Evolutionary conservation across 2,888 invertebrate species (phyloP).

Genomic region (Sialis lutaria): DNA sequence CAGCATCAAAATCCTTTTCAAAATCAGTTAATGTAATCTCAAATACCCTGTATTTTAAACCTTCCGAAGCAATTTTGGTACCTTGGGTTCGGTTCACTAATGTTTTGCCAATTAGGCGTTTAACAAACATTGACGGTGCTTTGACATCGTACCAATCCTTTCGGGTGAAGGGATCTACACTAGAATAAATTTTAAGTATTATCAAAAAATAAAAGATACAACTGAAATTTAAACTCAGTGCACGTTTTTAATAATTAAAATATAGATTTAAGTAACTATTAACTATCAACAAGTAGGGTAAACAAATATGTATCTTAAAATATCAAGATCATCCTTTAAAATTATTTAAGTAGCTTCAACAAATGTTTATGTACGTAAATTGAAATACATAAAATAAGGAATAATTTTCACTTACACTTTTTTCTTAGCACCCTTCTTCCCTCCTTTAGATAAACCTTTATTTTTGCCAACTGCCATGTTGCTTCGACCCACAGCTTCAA

Average conservation of each 20-base stretch:
- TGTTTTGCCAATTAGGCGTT: conserved; percentile 94
- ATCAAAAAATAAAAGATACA: too few relatives aligned
- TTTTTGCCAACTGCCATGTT: conserved; percentile 84
- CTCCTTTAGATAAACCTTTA: conserved; percentile 95
- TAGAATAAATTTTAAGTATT: conserved; percentile 22
- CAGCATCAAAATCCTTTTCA: conserved; percentile 89
- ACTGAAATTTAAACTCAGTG: too few relatives aligned
- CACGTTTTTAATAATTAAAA: too few relatives aligned
- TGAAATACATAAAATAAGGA: conserved; percentile 14
- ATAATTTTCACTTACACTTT: conserved; percentile 80
- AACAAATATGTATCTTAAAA: too few relatives aligned
- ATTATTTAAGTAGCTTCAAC: too few relatives aligned
- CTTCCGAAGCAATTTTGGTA: conserved; percentile 90
- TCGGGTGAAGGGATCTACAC: conserved; percentile 96
- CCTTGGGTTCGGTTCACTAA: conserved; percentile 95
- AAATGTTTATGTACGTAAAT: conserved; percentile 12
- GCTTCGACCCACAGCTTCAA: neutral
- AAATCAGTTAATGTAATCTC: conserved; percentile 96
- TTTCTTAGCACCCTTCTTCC: conserved; percentile 99
- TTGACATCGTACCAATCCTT: conserved; percentile 99
- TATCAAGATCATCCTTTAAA: too few relatives aligned
- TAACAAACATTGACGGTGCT: conserved; percentile 95
- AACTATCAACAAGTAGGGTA: too few relatives aligned
- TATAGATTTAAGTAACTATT: too few relatives aligned
- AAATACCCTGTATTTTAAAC: conserved; percentile 93